Evolutionary conservation across 2,888 invertebrate species (phyloP).

Genomic region (Amphipoea lucens): DNA sequence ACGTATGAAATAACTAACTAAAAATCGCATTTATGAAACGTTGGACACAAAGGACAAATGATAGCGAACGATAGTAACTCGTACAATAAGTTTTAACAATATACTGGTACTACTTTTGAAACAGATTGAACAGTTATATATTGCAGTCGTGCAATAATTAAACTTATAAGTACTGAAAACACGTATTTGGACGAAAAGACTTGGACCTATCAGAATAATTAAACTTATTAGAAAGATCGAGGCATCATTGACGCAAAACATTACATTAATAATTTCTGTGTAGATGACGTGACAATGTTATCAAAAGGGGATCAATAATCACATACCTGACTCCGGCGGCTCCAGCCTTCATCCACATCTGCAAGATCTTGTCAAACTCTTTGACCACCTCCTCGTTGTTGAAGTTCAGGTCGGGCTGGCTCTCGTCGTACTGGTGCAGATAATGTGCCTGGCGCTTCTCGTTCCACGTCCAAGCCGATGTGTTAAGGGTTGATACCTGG

Average conservation of each 20-base stretch:
- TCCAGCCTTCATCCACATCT: conserved; percentile 93
- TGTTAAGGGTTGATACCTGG: conserved; percentile 82
- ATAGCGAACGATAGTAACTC: not conserved
- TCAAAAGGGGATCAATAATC: not conserved
- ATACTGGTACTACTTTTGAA: not conserved
- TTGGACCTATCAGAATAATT: too few species aligned
- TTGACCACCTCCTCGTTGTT: conserved; percentile 92
- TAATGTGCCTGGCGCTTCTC: conserved; percentile 92
- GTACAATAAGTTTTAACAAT: not conserved
- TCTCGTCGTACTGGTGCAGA: conserved; percentile 93
- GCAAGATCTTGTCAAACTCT: conserved; percentile 92
- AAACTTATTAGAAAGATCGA: not conserved
- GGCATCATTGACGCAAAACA: not conserved
- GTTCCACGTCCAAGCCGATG: conserved; percentile 93
- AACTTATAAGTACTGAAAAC: not conserved
- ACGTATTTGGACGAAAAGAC: not conserved
- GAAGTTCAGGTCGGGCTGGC: conserved; percentile 95
- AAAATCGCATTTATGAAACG: not conserved
- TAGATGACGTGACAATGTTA: too few species aligned
- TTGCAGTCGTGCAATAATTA: not conserved
- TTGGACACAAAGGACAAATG: not conserved
- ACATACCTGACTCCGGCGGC: conserved; percentile 94
- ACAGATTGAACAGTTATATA: not conserved
- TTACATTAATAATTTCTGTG: not conserved
- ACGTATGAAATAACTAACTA: not conserved